Evolutionary conservation across 2,113 vertebrate species (phyloP), one percentile per base, ranked within the genome.

Genomic region (Tyto alba): DNA sequence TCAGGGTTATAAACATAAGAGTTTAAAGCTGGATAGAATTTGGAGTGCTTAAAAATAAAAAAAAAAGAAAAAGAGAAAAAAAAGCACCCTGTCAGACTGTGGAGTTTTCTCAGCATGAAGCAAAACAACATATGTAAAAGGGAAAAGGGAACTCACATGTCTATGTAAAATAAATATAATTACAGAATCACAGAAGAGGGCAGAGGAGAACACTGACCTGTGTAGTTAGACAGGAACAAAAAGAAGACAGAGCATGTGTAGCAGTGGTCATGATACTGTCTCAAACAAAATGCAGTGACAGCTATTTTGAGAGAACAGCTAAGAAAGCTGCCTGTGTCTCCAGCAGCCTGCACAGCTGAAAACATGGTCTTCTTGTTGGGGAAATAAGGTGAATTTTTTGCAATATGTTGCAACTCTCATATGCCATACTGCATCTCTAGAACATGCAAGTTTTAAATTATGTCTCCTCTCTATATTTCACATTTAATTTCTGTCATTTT

Each of bases 11-110:
- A 98, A 98, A 98, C 96, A 89, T 96, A 97, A 98, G 96, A 98
- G 96, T 97, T 96, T 97, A 98, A 98, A 98, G 97, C 97, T 96
- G 97, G 97, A 97, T 97, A 97, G 97, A 97, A 98, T 97, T 97
- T 91, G 88, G 92, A 97, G 95, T 45, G 89, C 97, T 96, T 63
- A 80, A 83, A 95, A 96, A 94, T 80, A 82, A 79, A 78, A 69
- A 68, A 78, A 23, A 13, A 32, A 22, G 11, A 23, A 26, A 34
- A 3, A 43, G 11, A 13, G 5, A 10, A 16, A 75, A 88, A 91
- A 87, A 53, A 11, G n/a, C 36, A 4, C 79, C 78, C 96, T 97
- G 95, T 98, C 97, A 96, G 94, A 97, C 97, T 98, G 95, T 86
- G 93, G 95, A 89, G 97, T 96, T 97, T 96, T 97, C 95, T 97